phyloP scores from a whole-genome alignment of 30 jellyfish, hydroid and myxozoan genomes.

The Morbakka virulenta region DNA sequence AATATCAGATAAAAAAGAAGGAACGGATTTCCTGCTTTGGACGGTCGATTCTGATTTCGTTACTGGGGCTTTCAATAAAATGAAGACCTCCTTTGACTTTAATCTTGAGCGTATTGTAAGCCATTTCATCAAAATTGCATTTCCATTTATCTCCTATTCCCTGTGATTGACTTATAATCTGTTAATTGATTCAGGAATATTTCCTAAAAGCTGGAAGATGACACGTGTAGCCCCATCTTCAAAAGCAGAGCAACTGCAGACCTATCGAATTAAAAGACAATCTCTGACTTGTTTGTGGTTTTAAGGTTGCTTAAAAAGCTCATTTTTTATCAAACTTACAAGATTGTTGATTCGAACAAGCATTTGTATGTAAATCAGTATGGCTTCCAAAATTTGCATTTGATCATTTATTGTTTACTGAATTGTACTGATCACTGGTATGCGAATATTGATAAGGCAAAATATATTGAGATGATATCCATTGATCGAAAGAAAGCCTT shows the following conservation, averaged over 20 bases:
- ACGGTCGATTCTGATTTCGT: conserved; percentile 4
- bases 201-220: conserved; percentile 32
- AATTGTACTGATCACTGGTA: neutral
- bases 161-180: conserved; percentile 31
- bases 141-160: conserved; percentile 4
- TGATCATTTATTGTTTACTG: neutral
- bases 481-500: no score
- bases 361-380: no score
- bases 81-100: conserved; percentile 25
- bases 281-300: no score
- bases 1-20: neutral
- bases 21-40: neutral
- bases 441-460: neutral
- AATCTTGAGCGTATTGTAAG: neutral
- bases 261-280: no score
- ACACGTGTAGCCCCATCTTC: conserved; percentile 8
- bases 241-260: no score
- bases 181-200: conserved; percentile 41
- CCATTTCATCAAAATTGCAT: conserved; percentile 1
- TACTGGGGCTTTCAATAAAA: neutral
- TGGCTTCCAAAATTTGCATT: no score
- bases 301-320: no score
- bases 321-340: no score
- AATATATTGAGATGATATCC: no score
- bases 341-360: no score